These are phyloP conservation scores for Chymomyza amoena DNA, from an alignment of 2,888 invertebrate species.

Conservation along the genomic window DNA sequence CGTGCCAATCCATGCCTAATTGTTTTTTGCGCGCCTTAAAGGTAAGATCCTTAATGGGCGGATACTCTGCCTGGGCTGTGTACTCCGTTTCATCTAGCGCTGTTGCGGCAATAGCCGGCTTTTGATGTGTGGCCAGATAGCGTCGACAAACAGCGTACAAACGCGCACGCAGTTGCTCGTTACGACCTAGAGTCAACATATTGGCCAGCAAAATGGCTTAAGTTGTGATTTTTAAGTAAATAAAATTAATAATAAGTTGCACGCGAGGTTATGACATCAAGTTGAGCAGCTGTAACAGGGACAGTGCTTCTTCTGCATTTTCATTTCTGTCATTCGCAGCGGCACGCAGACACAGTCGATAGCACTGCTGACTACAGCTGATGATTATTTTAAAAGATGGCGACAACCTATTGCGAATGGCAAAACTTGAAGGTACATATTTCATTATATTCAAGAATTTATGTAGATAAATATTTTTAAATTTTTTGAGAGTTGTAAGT, in stretches of 20 bases:
- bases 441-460: background rate
- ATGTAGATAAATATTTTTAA: background rate
- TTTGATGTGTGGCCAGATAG: constrained; percentile 20
- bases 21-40: constrained; percentile 80
- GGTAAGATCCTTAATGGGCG: constrained; percentile 80
- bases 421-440: background rate
- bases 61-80: constrained; percentile 66
- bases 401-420: background rate
- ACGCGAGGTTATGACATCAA: constrained; percentile 52
- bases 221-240: constrained; percentile 36
- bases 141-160: constrained; percentile 28
- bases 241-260: constrained; percentile 20
- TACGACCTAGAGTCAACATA: constrained; percentile 51
- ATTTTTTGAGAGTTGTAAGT: background rate
- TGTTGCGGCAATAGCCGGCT: constrained; percentile 15
- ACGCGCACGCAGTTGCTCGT: constrained; percentile 42
- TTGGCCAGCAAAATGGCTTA: constrained; percentile 29
- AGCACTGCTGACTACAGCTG: background rate
- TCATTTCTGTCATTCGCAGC: background rate
- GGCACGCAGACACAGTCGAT: background rate
- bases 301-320: background rate
- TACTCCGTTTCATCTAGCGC: constrained; percentile 49
- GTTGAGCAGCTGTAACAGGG: background rate
- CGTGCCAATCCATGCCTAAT: constrained; percentile 79
- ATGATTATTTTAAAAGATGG: background rate